Percentiles rank a stretch among this genome's conserved stretches.
These are phyloP conservation scores for Lepus americanus DNA, from an alignment of 2,113 vertebrate species.

Conservation along the genomic window DNA sequence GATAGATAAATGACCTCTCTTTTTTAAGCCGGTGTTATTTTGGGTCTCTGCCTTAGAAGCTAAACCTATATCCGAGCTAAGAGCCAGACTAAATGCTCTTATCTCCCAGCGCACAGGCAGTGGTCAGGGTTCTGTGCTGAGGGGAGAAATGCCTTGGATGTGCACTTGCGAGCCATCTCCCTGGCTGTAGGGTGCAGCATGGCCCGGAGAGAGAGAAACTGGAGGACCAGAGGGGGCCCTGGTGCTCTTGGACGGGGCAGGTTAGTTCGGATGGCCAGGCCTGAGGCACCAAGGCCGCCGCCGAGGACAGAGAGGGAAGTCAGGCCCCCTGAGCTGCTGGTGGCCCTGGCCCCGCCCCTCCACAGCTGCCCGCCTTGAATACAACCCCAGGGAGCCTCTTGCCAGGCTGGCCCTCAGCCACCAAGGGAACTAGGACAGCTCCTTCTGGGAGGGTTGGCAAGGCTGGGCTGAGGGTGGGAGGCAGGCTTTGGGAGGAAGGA, in stretches of 20 bases:
- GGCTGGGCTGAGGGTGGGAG: background rate
- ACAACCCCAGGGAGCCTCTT: background rate
- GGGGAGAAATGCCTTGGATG: background rate
- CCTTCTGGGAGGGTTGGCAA: background rate
- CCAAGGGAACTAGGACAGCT: background rate
- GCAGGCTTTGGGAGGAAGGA: background rate
- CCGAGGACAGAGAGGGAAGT: background rate
- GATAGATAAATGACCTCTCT: background rate
- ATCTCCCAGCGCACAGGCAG: background rate
- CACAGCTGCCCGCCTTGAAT: background rate
- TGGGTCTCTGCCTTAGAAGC: background rate
- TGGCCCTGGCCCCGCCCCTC: background rate
- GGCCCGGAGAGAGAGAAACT: background rate
- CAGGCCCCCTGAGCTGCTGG: background rate
- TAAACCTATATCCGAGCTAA: constrained; percentile 8
- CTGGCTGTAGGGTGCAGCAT: background rate
- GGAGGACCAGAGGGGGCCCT: background rate
- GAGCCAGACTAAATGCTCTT: background rate
- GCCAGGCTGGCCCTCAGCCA: background rate
- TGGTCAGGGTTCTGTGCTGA: too few species aligned
- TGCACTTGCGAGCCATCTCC: background rate
- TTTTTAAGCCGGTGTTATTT: constrained; percentile 22
- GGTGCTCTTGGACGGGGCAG: background rate
- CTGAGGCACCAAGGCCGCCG: too few species aligned
- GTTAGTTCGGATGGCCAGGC: too few species aligned